phyloP scores from a whole-genome alignment of 2,797 vertebrate genomes.

The Coreius guichenoti region DNA sequence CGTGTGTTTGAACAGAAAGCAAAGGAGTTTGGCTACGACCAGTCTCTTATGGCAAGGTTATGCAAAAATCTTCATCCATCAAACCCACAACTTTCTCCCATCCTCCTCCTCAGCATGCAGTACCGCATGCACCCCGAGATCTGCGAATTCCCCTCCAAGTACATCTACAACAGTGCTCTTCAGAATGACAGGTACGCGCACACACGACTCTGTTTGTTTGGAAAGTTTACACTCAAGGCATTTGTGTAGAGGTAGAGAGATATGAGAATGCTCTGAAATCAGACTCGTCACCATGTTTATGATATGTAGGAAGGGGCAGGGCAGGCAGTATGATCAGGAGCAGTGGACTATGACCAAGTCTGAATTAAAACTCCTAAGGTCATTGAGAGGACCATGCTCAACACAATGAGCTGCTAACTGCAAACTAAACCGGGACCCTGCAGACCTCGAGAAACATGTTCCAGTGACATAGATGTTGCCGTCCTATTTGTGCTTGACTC shows the following conservation, averaged over 20 bases:
- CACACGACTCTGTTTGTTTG: background rate
- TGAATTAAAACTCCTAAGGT: background rate
- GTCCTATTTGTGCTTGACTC: background rate
- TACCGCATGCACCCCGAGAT: slow-evolving; percentile 91
- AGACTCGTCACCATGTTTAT: background rate
- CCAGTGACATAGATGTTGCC: background rate
- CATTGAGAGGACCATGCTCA: slow-evolving; percentile 16
- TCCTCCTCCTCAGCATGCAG: slow-evolving; percentile 80
- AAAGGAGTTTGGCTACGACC: slow-evolving; percentile 81
- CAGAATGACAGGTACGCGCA: slow-evolving; percentile 77
- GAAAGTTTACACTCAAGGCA: background rate
- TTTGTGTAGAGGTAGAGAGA: background rate
- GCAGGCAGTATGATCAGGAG: slow-evolving; percentile 30
- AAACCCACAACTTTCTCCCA: slow-evolving; percentile 54
- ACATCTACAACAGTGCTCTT: slow-evolving; percentile 78
- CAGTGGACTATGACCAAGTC: background rate
- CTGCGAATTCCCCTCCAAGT: slow-evolving; percentile 85
- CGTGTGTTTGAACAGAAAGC: slow-evolving; percentile 75
- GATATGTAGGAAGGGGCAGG: slow-evolving; percentile 40
- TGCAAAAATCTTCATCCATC: slow-evolving; percentile 71
- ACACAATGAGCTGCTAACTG: background rate
- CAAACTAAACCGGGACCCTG: background rate
- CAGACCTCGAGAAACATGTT: background rate
- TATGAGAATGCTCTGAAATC: background rate
- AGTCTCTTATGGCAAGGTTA: slow-evolving; percentile 85